A percentile compares a stretch with the other conserved stretches of the same genome.
phyloP scores from a whole-genome alignment of 2,113 vertebrate species.

The Pygoscelis adeliae region DNA sequence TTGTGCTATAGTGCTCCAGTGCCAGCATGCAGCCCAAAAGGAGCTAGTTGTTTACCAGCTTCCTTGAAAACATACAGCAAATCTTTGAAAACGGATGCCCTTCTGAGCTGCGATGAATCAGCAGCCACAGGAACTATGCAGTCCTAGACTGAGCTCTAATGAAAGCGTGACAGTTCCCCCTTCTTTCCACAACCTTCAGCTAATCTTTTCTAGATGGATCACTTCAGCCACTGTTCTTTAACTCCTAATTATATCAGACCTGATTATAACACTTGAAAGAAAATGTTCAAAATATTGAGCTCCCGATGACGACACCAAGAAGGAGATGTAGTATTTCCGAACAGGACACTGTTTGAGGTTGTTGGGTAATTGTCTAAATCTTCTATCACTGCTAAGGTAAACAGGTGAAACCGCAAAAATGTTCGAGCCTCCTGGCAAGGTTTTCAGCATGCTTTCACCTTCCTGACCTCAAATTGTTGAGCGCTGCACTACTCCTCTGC shows the following conservation, averaged over 20 bases:
- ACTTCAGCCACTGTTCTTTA: not conserved
- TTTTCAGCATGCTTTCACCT: not conserved
- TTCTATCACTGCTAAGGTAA: constrained; percentile 56
- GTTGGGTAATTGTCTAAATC: constrained; percentile 27
- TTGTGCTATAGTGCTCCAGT: not conserved
- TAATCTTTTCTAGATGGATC: not conserved
- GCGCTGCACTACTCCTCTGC: not conserved
- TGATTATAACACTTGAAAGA: not conserved
- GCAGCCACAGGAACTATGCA: not conserved
- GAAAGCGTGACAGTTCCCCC: not conserved
- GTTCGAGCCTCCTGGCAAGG: constrained; percentile 1
- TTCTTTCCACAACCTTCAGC: not conserved
- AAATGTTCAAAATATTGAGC: not conserved
- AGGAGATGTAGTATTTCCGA: not conserved
- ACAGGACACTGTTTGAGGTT: not conserved
- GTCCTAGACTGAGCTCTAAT: not conserved
- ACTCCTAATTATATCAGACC: not conserved
- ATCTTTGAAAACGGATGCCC: not conserved
- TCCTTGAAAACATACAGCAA: not conserved
- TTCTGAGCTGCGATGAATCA: not conserved
- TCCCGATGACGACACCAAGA: not conserved
- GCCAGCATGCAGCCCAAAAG: fast-evolving
- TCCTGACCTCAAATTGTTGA: constrained; percentile 32
- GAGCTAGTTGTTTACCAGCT: not conserved
- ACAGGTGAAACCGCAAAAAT: constrained; percentile 49